These are phyloP conservation scores for Chorisops tibialis DNA, from an alignment of 2,888 invertebrate genomes.

Conservation along the genomic window DNA sequence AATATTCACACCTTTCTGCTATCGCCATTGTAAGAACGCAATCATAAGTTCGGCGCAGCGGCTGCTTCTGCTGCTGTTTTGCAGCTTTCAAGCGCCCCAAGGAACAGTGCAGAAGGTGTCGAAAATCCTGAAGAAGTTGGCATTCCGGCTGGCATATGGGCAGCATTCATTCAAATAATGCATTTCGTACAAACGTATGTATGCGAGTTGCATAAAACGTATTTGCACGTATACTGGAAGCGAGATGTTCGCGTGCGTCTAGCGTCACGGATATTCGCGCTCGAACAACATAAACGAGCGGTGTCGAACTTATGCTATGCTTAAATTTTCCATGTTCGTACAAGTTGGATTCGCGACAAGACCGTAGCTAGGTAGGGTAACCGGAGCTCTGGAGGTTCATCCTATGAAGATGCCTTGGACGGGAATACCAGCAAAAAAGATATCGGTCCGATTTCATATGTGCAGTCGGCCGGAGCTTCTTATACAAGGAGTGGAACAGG, in stretches of 20 bases:
- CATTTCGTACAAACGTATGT: conserved; percentile 3
- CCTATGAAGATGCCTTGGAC: too few species aligned
- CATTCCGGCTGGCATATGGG: neutral
- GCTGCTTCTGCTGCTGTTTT: too few species aligned
- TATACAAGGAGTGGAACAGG: conserved; percentile 16
- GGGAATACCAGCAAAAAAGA: neutral
- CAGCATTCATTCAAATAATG: too few species aligned
- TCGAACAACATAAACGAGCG: conserved; percentile 3
- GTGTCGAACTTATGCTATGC: neutral
- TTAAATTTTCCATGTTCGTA: neutral
- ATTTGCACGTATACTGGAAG: conserved; percentile 16
- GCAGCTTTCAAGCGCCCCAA: too few species aligned
- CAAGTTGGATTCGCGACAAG: neutral
- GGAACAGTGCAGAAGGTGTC: neutral
- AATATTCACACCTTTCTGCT: too few species aligned
- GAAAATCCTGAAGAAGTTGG: conserved; percentile 10
- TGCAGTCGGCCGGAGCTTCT: conserved; percentile 3
- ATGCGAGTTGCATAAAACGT: neutral
- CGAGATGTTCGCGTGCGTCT: conserved; percentile 15
- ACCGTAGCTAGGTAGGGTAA: too few species aligned
- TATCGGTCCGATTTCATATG: conserved; percentile 6
- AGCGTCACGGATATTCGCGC: neutral
- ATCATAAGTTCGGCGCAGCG: too few species aligned
- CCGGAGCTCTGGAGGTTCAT: too few species aligned
- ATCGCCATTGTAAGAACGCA: too few species aligned